Conservation (phyloP, 2,113 vertebrate species). For the Pseudopipra pipra region DNA sequence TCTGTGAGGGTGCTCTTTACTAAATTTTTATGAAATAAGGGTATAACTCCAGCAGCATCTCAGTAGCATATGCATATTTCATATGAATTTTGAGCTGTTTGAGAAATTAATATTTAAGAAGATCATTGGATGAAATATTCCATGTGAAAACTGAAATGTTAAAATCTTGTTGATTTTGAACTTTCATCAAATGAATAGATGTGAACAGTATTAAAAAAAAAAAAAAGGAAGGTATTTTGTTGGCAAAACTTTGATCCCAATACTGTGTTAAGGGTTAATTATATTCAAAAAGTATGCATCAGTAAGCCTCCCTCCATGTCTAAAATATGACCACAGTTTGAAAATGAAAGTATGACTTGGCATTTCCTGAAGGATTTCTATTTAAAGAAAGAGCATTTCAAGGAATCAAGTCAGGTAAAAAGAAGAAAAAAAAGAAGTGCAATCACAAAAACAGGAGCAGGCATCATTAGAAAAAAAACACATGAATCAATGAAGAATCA, state of each 20-base stretch:
- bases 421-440: too few species aligned
- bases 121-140: background rate
- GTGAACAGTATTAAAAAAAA: background rate
- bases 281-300: background rate
- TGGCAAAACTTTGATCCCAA: background rate
- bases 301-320: background rate
- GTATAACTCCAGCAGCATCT: background rate
- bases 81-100: background rate
- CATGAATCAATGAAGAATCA: background rate
- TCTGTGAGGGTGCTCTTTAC: background rate
- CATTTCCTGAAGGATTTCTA: background rate
- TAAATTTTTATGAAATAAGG: background rate
- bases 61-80: background rate
- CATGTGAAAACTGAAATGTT: background rate
- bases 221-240: background rate
- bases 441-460: background rate
- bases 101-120: conserved; percentile 30
- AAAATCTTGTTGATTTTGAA: background rate
- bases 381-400: background rate
- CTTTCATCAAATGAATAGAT: background rate
- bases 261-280: background rate
- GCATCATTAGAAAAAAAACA: fast-evolving
- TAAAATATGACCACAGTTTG: background rate
- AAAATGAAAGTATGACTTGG: background rate
- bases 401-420: background rate